phyloP scores from a whole-genome alignment of 1,140 invertebrate genomes.

The Drosophila nigromelanica region DNA sequence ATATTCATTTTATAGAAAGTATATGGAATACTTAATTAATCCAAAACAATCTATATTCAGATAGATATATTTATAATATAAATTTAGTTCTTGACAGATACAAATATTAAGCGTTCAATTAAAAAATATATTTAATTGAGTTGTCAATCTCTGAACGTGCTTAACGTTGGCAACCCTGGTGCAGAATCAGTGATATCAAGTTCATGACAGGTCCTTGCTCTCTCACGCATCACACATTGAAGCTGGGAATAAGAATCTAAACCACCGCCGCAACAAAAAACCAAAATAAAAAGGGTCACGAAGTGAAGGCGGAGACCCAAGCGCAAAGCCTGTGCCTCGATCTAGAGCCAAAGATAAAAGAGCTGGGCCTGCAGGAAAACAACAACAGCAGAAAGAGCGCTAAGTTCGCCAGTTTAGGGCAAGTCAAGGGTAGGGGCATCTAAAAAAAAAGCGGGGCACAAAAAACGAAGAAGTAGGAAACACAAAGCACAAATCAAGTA shows the following conservation, averaged over 20 bases:
- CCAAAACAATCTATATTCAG: too few species aligned
- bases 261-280: not conserved
- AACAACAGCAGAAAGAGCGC: slow-evolving; percentile 6
- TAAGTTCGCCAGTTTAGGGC: not conserved
- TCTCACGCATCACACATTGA: slow-evolving; percentile 51
- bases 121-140: not conserved
- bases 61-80: too few species aligned
- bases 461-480: slow-evolving; percentile 11
- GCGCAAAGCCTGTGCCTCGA: slow-evolving; percentile 38
- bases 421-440: slow-evolving; percentile 19
- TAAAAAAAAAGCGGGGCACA: slow-evolving; percentile 16
- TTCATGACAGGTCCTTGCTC: slow-evolving; percentile 79
- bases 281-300: slow-evolving; percentile 63
- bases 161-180: slow-evolving; percentile 16
- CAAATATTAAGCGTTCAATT: too few species aligned
- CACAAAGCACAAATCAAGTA: slow-evolving; percentile 79
- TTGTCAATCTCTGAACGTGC: not conserved
- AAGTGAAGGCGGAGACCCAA: slow-evolving; percentile 42
- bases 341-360: slow-evolving; percentile 72
- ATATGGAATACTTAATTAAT: too few species aligned
- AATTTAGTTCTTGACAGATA: too few species aligned
- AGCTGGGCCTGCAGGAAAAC: not conserved
- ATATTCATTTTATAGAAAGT: too few species aligned
- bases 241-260: slow-evolving; percentile 29
- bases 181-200: slow-evolving; percentile 56